A percentile compares a stretch with the other conserved stretches of the same genome.
Conservation (phyloP, 2,888 invertebrate genomes). For the Selenia dentaria region DNA sequence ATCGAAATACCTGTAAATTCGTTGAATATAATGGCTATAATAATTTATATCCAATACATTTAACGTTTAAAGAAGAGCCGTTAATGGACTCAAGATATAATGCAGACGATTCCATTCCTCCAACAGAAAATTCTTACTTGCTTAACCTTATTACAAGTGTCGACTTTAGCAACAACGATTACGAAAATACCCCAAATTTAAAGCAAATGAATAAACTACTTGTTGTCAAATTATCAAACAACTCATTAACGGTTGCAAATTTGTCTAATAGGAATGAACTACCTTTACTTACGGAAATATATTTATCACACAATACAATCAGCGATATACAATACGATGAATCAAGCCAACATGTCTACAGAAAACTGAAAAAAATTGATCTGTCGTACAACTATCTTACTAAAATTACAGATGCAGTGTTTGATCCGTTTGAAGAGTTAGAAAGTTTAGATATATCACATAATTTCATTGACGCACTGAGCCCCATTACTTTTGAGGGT, state of each 20-base stretch:
- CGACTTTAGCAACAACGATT: constrained; percentile 47
- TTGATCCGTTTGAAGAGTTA: constrained; percentile 46
- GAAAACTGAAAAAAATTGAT: constrained; percentile 45
- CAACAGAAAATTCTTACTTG: neutral
- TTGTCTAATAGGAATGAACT: constrained; percentile 44
- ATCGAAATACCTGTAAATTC: neutral
- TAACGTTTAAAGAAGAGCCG: neutral
- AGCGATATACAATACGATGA: constrained; percentile 34
- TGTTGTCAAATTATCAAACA: constrained; percentile 49
- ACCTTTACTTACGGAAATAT: constrained; percentile 40
- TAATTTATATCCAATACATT: neutral
- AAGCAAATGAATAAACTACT: constrained; percentile 41
- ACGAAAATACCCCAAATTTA: constrained; percentile 36
- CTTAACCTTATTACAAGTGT: constrained; percentile 20
- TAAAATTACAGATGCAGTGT: constrained; percentile 46
- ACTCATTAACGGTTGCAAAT: constrained; percentile 43
- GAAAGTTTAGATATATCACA: constrained; percentile 55
- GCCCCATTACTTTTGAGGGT: constrained; percentile 56
- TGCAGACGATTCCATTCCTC: neutral
- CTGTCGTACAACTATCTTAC: constrained; percentile 56
- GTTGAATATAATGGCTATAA: neutral
- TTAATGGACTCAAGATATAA: neutral
- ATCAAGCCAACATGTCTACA: constrained; percentile 10
- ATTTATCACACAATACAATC: constrained; percentile 60
- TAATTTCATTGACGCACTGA: constrained; percentile 50